Evolutionary conservation across 2,797 vertebrate species (phyloP).

Genomic region (Ataeniobius toweri): DNA sequence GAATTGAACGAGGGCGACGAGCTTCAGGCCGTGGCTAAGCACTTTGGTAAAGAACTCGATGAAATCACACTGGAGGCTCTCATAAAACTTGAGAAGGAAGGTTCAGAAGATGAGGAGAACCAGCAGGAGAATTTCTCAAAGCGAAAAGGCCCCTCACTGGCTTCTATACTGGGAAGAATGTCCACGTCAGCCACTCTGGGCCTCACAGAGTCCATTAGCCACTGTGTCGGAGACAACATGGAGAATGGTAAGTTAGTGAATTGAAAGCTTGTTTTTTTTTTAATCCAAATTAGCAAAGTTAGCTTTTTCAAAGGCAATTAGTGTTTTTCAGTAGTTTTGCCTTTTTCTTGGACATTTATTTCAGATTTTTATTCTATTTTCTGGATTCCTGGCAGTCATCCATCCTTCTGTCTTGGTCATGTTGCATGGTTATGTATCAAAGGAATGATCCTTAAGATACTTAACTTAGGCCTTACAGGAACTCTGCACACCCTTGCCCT

Average conservation of each 20-base stretch:
- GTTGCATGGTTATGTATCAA: neutral
- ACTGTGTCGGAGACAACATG: slow-evolving; percentile 77
- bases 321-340: neutral
- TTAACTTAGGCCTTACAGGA: neutral
- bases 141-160: slow-evolving; percentile 81
- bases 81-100: slow-evolving; percentile 72
- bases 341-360: neutral
- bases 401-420: neutral
- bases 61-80: slow-evolving; percentile 70
- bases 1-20: slow-evolving; percentile 86
- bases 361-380: neutral
- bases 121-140: slow-evolving; percentile 5
- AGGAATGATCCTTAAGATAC: neutral
- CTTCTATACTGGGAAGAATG: slow-evolving; percentile 87
- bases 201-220: slow-evolving; percentile 85
- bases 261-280: neutral
- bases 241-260: slow-evolving; percentile 81
- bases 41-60: slow-evolving; percentile 87
- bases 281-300: no score
- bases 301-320: neutral
- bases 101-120: slow-evolving; percentile 15
- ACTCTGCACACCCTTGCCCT: no score
- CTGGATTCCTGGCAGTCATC: no score
- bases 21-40: slow-evolving; percentile 87
- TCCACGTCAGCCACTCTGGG: slow-evolving; percentile 90